Percentiles rank a stretch among this genome's conserved stretches.
Evolutionary conservation across 2,113 vertebrate species (phyloP).

Genomic region (Delphinus delphis): DNA sequence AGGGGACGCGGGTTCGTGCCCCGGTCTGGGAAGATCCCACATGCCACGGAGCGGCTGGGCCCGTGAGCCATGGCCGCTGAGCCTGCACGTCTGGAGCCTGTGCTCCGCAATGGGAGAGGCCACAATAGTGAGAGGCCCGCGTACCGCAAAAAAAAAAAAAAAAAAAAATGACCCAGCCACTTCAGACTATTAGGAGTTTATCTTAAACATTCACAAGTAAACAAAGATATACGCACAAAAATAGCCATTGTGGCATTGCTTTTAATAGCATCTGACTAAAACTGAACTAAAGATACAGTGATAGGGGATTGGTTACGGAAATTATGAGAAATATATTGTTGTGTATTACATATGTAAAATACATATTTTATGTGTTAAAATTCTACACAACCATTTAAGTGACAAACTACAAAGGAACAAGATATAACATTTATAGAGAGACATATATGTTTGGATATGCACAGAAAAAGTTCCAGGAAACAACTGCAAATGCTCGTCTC

Average conservation of each 20-base stretch:
- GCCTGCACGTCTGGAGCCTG: too few relatives aligned
- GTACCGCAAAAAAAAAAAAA: too few relatives aligned
- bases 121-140: too few relatives aligned
- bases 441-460: not conserved
- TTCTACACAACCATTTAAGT: not conserved
- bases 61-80: too few relatives aligned
- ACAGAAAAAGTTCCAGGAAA: not conserved
- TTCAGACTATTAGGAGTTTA: not conserved
- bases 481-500: not conserved
- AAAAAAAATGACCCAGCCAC: not conserved
- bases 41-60: too few relatives aligned
- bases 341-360: not conserved
- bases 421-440: not conserved
- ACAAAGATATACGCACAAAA: not conserved
- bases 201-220: not conserved
- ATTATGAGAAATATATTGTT: not conserved
- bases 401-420: not conserved
- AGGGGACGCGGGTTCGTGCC: too few relatives aligned
- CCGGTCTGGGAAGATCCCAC: too few relatives aligned
- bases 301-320: not conserved
- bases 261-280: not conserved
- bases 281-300: not conserved
- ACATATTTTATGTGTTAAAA: not conserved
- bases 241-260: not conserved
- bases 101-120: too few relatives aligned